Percentiles rank a stretch among this genome's conserved stretches.
Evolutionary conservation across 1,140 invertebrate species (phyloP).

Genomic region (Neocloeon triangulifer): DNA sequence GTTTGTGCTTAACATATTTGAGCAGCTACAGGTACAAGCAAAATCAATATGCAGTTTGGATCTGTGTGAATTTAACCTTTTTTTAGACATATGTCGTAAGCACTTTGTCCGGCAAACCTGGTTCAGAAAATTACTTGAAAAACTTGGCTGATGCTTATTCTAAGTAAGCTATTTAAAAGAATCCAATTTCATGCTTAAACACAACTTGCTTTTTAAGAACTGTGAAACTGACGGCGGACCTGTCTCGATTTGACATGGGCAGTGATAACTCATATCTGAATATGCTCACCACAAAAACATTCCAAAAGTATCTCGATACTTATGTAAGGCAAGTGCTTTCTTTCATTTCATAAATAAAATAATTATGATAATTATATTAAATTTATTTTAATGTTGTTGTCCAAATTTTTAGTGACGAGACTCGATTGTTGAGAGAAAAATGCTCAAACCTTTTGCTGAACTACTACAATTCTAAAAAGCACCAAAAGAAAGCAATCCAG

Average conservation of each 20-base stretch:
- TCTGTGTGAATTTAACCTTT: slow-evolving; percentile 1
- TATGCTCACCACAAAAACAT: slow-evolving; percentile 65
- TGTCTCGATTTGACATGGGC: slow-evolving; percentile 52
- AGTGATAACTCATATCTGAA: slow-evolving; percentile 55
- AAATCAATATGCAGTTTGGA: background rate
- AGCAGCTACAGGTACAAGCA: slow-evolving; percentile 48
- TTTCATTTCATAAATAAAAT: slow-evolving; percentile 5
- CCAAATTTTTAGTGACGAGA: slow-evolving; percentile 36
- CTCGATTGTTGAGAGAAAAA: slow-evolving; percentile 50
- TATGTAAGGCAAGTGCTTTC: slow-evolving; percentile 38
- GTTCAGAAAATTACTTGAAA: slow-evolving; percentile 69
- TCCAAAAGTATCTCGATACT: slow-evolving; percentile 51
- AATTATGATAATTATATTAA: slow-evolving; percentile 5
- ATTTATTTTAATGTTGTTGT: slow-evolving; percentile 5
- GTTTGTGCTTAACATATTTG: slow-evolving; percentile 91
- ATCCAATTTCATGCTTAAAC: too few species aligned
- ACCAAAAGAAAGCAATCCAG: slow-evolving; percentile 76
- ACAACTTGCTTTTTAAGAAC: slow-evolving; percentile 24
- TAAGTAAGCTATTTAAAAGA: slow-evolving; percentile 30
- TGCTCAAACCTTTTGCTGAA: slow-evolving; percentile 47
- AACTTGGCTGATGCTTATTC: slow-evolving; percentile 76
- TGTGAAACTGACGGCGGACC: slow-evolving; percentile 43
- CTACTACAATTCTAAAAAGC: slow-evolving; percentile 86
- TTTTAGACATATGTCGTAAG: slow-evolving; percentile 53
- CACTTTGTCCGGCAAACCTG: slow-evolving; percentile 51